These are phyloP conservation scores for Ferdinandea cuprea DNA, from an alignment of 2,888 invertebrate species.

Conservation along the genomic window DNA sequence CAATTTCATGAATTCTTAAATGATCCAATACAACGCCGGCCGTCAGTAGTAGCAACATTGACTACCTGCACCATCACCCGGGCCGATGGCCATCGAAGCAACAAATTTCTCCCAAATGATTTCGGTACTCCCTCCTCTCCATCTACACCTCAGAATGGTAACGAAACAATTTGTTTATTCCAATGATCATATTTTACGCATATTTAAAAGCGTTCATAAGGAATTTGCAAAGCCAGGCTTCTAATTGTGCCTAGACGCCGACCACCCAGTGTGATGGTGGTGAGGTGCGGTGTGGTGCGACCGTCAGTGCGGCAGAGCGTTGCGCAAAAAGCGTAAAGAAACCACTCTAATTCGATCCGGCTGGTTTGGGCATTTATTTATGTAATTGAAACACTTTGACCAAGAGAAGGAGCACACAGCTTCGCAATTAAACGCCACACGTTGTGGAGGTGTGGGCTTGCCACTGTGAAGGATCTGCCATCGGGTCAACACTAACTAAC, in stretches of 20 bases:
- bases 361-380: slow-evolving; percentile 55
- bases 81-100: slow-evolving; percentile 55
- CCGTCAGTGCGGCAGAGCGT: not conserved
- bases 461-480: slow-evolving; percentile 8
- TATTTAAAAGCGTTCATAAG: slow-evolving; percentile 27
- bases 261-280: slow-evolving; percentile 19
- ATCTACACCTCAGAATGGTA: slow-evolving; percentile 29
- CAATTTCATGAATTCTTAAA: slow-evolving; percentile 73
- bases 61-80: slow-evolving; percentile 47
- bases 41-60: slow-evolving; percentile 48
- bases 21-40: slow-evolving; percentile 60
- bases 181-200: slow-evolving; percentile 58
- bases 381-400: slow-evolving; percentile 66
- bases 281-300: not conserved
- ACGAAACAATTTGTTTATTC: slow-evolving; percentile 71
- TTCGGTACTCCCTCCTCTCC: not conserved
- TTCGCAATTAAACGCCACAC: slow-evolving; percentile 69
- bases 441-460: slow-evolving; percentile 27
- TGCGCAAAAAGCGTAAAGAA: not conserved
- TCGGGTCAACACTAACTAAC: slow-evolving; percentile 15
- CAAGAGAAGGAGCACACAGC: slow-evolving; percentile 33
- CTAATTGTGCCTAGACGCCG: slow-evolving; percentile 38
- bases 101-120: slow-evolving; percentile 66
- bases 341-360: slow-evolving; percentile 53
- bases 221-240: slow-evolving; percentile 20